A percentile compares a stretch with the other conserved stretches of the same genome.
Evolutionary conservation across 2,113 vertebrate species (phyloP).

Genomic region (Salvelinus namaycush): DNA sequence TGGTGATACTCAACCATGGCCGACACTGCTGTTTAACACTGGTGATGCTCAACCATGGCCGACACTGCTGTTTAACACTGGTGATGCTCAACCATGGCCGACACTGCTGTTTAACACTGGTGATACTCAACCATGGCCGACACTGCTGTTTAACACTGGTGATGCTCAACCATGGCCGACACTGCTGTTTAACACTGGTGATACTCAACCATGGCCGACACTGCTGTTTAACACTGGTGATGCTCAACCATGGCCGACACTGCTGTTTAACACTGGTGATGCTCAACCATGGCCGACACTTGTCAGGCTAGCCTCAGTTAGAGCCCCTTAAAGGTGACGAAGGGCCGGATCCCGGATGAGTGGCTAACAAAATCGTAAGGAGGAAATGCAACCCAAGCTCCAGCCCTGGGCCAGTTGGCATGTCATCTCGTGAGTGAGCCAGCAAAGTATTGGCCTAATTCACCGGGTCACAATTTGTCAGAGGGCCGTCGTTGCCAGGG

Average conservation of each 20-base stretch:
- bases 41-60: too few relatives aligned
- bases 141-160: conserved; percentile 7
- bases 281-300: neutral
- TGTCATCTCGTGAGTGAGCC: too few relatives aligned
- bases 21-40: neutral
- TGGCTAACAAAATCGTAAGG: conserved; percentile 24
- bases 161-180: neutral
- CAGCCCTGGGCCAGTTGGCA: too few relatives aligned
- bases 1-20: too few relatives aligned
- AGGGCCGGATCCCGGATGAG: conserved; percentile 27
- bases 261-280: conserved; percentile 5
- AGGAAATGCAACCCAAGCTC: conserved; percentile 33
- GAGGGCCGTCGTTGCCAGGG: too few relatives aligned
- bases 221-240: conserved; percentile 3
- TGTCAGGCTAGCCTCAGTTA: conserved; percentile 11
- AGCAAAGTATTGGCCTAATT: too few relatives aligned
- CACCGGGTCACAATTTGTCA: too few relatives aligned
- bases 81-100: too few relatives aligned
- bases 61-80: conserved; percentile 5
- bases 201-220: too few relatives aligned
- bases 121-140: too few relatives aligned
- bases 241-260: neutral
- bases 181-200: neutral
- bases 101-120: neutral
- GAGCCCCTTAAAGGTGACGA: conserved; percentile 29